Percentiles rank a stretch among this genome's conserved stretches.
These are phyloP conservation scores for Vespertilio murinus DNA, from an alignment of 2,797 vertebrate species.

Conservation along the genomic window DNA sequence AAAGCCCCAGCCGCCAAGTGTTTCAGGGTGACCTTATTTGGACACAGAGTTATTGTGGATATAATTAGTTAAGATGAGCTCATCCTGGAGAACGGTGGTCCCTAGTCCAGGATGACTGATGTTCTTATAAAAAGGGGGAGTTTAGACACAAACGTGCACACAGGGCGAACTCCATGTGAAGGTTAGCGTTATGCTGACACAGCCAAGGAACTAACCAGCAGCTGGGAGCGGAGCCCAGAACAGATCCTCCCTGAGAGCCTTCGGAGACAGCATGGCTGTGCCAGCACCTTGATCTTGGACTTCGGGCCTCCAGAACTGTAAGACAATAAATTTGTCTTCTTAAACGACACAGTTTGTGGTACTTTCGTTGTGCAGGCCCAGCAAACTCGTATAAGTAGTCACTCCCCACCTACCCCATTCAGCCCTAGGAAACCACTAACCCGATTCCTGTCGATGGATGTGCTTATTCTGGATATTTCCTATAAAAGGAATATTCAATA, in stretches of 20 bases:
- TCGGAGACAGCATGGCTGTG: not conserved
- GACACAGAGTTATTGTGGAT: slow-evolving; percentile 2
- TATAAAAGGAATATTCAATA: not conserved
- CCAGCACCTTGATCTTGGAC: not conserved
- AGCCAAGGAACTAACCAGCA: not conserved
- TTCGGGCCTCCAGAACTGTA: not conserved
- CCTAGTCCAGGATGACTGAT: not conserved
- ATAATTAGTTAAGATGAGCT: slow-evolving; percentile 23
- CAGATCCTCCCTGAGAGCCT: not conserved
- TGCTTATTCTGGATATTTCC: not conserved
- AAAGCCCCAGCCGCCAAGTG: not conserved
- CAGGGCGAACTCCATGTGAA: not conserved
- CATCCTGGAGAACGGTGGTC: not conserved
- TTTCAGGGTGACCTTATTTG: slow-evolving; percentile 33
- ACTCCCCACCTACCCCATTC: too few species aligned
- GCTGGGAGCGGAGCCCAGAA: not conserved
- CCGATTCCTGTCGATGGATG: not conserved
- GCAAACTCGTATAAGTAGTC: not conserved
- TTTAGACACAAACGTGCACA: not conserved
- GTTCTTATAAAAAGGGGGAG: not conserved
- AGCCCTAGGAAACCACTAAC: not conserved
- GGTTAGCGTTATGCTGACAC: not conserved
- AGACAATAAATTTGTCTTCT: not conserved
- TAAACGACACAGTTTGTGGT: not conserved
- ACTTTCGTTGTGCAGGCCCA: not conserved